Base-by-base conservation (phyloP, 1,140 invertebrate species). In the Gonatopus flavifemur region DNA sequence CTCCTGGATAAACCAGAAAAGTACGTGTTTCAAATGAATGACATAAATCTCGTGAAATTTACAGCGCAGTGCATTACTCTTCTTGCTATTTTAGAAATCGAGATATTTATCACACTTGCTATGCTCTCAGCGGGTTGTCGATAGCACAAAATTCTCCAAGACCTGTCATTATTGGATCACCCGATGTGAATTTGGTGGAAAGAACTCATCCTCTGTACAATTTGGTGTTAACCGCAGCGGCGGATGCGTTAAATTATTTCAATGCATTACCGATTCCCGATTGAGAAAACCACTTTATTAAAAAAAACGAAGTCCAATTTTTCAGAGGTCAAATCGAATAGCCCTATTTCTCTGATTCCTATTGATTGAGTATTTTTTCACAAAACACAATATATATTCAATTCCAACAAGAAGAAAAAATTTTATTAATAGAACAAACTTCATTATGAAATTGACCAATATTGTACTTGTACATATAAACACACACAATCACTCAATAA, bases 71-170 rank as follows among this genome's bases (percentile, higher is more conserved):
- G n/a, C n/a, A n/a, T n/a, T n/a, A n/a, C n/a, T n/a, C n/a, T n/a
- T n/a, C n/a, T n/a, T n/a, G n/a, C n/a, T n/a, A n/a, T 84, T 83
- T 50, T 76, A 94, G 91, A 73, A 80, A 82, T 41, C 80, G 87
- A 57, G 97, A 98, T 80, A 85, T 91, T 47, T 98, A 98, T 74
- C 97, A 99, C 69, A 98, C 95, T 1, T 98, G 96, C 76, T 98
- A 99, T 69, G 88, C 88, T 2, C 76, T 98, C 3, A 95, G 94
- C 80, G 97, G 96, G n/a, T 77, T 98, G 15, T 93, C 95, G 16
- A 81, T 98, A 42, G 88, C 94, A 22, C 96, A 98, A 77, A 89
- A 96, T 80, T 89, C 87, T 33, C 77, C 81, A 30, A 75, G 72
- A 33, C 75, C 80, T 24, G 57, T 69, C 41, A 62, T 77, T 28